Evolutionary conservation across 2,888 invertebrate species (phyloP).

Genomic region (Osmoderma eremita): DNA sequence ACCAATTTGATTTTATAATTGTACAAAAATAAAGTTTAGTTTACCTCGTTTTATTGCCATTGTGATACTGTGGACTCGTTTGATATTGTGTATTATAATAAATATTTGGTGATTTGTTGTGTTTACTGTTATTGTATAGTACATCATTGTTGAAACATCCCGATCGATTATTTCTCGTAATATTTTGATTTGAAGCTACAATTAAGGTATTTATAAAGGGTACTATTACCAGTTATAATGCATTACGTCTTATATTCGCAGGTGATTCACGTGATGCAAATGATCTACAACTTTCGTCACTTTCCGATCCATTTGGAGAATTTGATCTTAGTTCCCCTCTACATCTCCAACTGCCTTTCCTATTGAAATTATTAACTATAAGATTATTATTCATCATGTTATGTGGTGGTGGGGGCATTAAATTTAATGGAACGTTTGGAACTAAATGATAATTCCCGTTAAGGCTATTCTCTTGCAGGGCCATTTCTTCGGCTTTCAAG

Average conservation of each 20-base stretch:
- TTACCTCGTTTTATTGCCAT: conserved; percentile 36
- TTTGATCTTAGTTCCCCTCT: conserved; percentile 35
- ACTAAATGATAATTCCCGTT: conserved; percentile 42
- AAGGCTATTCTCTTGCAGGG: conserved; percentile 34
- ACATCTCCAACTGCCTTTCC: conserved; percentile 43
- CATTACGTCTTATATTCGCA: conserved; percentile 13
- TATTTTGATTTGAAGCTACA: conserved; percentile 21
- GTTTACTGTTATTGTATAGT: conserved; percentile 43
- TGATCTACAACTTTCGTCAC: conserved; percentile 45
- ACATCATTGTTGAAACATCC: conserved; percentile 1
- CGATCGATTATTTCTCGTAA: conserved; percentile 17
- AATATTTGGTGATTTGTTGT: conserved; percentile 46
- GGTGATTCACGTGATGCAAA: conserved; percentile 22
- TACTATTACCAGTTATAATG: neutral
- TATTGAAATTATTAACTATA: conserved; percentile 44
- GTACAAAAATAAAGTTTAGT: conserved; percentile 1
- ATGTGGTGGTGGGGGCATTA: conserved; percentile 52
- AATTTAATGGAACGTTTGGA: conserved; percentile 47
- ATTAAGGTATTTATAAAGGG: neutral
- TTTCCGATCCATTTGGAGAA: conserved; percentile 43
- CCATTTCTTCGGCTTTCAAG: conserved; percentile 13
- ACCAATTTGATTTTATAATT: neutral
- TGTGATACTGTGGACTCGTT: conserved; percentile 22
- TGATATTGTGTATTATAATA: conserved; percentile 41
- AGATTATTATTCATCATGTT: conserved; percentile 50